phyloP scores from a whole-genome alignment of 2,113 vertebrate genomes.

The Eurypyga helias region DNA sequence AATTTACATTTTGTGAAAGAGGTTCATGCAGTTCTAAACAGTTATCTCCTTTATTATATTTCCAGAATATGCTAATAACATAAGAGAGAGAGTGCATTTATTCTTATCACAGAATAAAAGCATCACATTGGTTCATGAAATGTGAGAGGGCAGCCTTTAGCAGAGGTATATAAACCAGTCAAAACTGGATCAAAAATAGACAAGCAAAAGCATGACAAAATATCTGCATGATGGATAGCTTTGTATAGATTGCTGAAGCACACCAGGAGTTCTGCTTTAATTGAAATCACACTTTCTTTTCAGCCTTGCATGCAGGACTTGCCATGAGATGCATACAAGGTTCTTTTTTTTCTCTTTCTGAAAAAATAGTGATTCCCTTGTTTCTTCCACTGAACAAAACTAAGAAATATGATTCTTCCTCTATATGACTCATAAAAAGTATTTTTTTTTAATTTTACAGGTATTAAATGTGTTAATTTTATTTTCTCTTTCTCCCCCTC shows the following conservation, averaged over 20 bases:
- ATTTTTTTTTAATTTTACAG: neutral
- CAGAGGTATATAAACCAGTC: constrained; percentile 3
- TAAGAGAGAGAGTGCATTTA: neutral
- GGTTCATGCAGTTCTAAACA: neutral
- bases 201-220: neutral
- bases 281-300: neutral
- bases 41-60: constrained; percentile 36
- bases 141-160: neutral
- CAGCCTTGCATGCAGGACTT: neutral
- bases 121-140: neutral
- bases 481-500: neutral
- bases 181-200: neutral
- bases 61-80: neutral
- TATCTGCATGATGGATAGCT: neutral
- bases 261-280: neutral
- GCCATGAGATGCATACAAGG: neutral
- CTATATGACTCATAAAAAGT: neutral
- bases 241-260: neutral
- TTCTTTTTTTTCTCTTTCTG: neutral
- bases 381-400: neutral
- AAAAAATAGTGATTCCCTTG: neutral
- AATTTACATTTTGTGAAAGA: constrained; percentile 44
- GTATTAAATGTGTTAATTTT: neutral
- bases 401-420: neutral
- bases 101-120: constrained; percentile 8